phyloP scores from a whole-genome alignment of 2,888 invertebrate species.

The Heliconius aoede region DNA sequence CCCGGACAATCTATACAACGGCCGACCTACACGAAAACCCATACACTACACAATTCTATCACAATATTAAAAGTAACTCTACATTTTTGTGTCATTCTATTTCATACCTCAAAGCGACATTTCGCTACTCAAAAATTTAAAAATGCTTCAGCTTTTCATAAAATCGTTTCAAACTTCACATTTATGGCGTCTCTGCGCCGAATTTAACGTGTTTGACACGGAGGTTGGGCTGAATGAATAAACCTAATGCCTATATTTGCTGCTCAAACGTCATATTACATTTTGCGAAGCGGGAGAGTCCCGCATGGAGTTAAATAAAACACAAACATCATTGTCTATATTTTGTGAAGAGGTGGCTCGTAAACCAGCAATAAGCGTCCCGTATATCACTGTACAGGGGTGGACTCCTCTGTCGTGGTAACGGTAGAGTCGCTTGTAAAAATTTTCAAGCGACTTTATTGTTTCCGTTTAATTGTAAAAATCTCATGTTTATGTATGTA shows the following conservation, averaged over 20 bases:
- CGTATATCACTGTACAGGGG: constrained; percentile 63
- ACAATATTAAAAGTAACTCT: constrained; percentile 15
- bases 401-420: constrained; percentile 50
- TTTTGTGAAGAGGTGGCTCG: constrained; percentile 69
- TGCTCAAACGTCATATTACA: constrained; percentile 49
- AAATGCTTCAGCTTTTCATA: constrained; percentile 33
- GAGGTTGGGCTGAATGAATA: constrained; percentile 25
- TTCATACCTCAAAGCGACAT: constrained; percentile 28
- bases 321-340: constrained; percentile 60
- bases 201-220: constrained; percentile 49
- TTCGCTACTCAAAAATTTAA: constrained; percentile 23
- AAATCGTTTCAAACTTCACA: constrained; percentile 20
- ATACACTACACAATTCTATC: constrained; percentile 4
- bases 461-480: constrained; percentile 66
- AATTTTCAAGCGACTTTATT: constrained; percentile 61
- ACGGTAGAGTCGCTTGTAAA: constrained; percentile 64
- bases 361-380: constrained; percentile 73
- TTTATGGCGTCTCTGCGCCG: constrained; percentile 46
- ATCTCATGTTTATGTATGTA: constrained; percentile 45
- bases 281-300: constrained; percentile 54
- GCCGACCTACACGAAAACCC: neutral
- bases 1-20: neutral
- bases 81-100: constrained; percentile 22
- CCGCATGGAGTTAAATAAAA: constrained; percentile 53
- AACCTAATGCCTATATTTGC: constrained; percentile 36